Conservation (phyloP, 2,113 vertebrate genomes). For the Dunckerocampus dactyliophorus region DNA sequence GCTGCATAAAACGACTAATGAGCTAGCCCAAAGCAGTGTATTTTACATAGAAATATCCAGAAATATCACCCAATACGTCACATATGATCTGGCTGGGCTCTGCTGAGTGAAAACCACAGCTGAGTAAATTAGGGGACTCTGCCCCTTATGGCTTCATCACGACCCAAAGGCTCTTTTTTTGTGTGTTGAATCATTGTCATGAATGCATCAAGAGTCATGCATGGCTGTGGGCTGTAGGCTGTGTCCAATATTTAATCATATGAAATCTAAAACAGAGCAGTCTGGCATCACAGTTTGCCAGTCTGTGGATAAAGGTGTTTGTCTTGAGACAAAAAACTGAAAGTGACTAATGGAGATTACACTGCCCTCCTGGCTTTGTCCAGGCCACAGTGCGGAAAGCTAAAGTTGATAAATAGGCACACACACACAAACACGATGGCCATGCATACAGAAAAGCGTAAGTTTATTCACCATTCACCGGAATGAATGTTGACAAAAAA, state of each 20-base stretch:
- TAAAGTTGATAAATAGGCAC: slow-evolving; percentile 29
- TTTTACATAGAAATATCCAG: slow-evolving; percentile 18
- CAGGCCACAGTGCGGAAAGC: slow-evolving; percentile 11
- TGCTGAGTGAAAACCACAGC: slow-evolving; percentile 6
- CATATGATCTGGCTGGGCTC: slow-evolving; percentile 13
- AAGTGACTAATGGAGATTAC: slow-evolving; percentile 27
- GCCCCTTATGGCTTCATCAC: slow-evolving; percentile 43
- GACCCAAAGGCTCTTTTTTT: slow-evolving; percentile 33
- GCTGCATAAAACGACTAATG: slow-evolving; percentile 15
- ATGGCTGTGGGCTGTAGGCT: slow-evolving; percentile 29
- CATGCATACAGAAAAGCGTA: not conserved
- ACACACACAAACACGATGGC: not conserved
- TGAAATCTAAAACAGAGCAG: slow-evolving; percentile 49
- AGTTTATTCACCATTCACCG: slow-evolving; percentile 1
- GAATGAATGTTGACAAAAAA: slow-evolving; percentile 20
- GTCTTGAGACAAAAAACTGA: slow-evolving; percentile 40
- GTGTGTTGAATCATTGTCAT: slow-evolving; percentile 26
- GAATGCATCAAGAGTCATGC: slow-evolving; percentile 19
- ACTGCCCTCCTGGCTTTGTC: slow-evolving; percentile 33
- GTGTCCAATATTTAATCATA: slow-evolving; percentile 53
- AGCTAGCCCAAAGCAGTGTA: slow-evolving; percentile 15
- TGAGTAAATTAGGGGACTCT: slow-evolving; percentile 22
- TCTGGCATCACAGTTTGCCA: slow-evolving; percentile 39
- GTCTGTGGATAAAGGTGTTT: slow-evolving; percentile 38
- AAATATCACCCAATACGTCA: slow-evolving; percentile 16